Evolutionary conservation across 1,140 invertebrate genomes (phyloP).

Genomic region (Linepithema humile): DNA sequence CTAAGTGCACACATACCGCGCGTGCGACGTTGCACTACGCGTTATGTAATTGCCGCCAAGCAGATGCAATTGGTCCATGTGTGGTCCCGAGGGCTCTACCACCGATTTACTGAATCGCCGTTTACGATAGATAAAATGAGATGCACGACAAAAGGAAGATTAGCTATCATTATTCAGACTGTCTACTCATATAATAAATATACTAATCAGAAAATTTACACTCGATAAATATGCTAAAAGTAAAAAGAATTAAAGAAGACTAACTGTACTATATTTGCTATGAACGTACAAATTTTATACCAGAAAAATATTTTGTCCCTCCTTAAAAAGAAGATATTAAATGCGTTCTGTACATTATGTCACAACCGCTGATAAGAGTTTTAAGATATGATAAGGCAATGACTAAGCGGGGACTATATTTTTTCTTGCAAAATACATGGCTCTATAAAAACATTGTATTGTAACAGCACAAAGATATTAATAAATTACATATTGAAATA

Average conservation of each 20-base stretch:
- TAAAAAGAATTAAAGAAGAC: neutral
- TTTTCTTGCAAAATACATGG: neutral
- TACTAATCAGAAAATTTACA: too few species aligned
- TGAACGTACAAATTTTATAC: neutral
- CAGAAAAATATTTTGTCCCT: neutral
- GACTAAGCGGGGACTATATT: neutral
- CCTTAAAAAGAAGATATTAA: neutral
- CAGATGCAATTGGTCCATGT: slow-evolving; percentile 21
- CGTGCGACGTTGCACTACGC: neutral
- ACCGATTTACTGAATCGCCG: neutral
- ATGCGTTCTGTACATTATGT: neutral
- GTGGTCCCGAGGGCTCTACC: neutral
- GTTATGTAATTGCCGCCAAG: slow-evolving; percentile 14
- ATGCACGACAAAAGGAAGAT: neutral
- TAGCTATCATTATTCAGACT: neutral
- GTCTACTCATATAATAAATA: too few species aligned
- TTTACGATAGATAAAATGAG: neutral
- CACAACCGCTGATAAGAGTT: neutral
- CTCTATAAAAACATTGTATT: neutral
- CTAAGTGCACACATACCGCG: slow-evolving; percentile 7
- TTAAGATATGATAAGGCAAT: slow-evolving; percentile 2
- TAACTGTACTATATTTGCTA: neutral
- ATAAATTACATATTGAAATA: neutral
- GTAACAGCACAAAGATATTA: neutral
- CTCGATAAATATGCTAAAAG: too few species aligned